Evolutionary conservation across 2,797 vertebrate genomes (phyloP), one percentile per base, ranked within the genome.

Genomic region (Propithecus deckenii): DNA sequence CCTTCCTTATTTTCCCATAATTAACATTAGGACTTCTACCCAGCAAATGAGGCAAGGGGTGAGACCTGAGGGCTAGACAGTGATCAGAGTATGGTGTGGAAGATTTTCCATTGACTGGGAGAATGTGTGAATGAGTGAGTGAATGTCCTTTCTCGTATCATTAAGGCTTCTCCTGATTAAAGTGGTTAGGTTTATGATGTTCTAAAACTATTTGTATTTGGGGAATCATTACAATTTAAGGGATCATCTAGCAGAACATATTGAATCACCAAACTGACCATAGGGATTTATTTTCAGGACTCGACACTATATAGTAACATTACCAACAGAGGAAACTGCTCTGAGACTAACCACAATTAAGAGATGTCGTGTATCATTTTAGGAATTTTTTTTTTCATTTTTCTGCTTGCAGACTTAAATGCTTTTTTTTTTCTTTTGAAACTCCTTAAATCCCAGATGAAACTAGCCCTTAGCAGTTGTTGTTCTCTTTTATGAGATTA

Each of bases 401-500:
- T 71, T 61, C 41, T 67, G 13, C 30, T 86, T 93, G 20, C 69
- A 81, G 84, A 79, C 35, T 87, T 96, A 13, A 95, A 95, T 20
- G 43, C 4, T 78, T 65, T 61, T 63, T 78, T 72, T 80, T 86
- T 81, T 30, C 55, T 71, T 92, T 97, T 94, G 90, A 97, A 96
- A 48, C n/a, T 84, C 22, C 81, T 90, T 91, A 97, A 97, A 89
- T 97, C 43, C 50, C 78, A 90, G 69, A 81, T 95, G 78, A 97
- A 97, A 83, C 69, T 84, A 92, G 22, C 48, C 96, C 71, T 96
- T 89, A 95, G 69, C 55, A 81, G 65, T 95, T 84, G 59, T 92
- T 93, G 52, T 92, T 93, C 43, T 95, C 69, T 94, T 97, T 97
- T 94, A 96, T 86, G 65, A 57, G 74, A 96, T 97, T 97, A 95